Conservation (phyloP, 2,888 invertebrate genomes). For the Chrysina gloriosa region DNA sequence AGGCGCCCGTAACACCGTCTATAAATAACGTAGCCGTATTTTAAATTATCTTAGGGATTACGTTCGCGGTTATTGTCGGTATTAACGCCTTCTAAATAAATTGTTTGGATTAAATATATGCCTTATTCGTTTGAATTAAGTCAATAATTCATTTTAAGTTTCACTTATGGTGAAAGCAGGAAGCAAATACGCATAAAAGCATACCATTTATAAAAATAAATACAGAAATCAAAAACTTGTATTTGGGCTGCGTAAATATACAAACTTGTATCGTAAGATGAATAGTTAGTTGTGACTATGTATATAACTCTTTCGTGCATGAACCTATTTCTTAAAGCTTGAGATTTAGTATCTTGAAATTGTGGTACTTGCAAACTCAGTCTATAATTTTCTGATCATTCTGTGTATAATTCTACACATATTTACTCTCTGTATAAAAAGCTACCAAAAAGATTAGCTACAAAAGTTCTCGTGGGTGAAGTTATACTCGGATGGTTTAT, state of each 20-base stretch:
- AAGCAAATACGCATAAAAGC: background rate
- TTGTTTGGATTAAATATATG: conserved; percentile 3
- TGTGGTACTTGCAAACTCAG: too few species aligned
- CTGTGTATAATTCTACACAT: too few species aligned
- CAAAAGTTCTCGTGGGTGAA: too few species aligned
- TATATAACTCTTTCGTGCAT: too few species aligned
- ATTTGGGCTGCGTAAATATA: background rate
- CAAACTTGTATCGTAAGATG: background rate
- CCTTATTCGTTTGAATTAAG: background rate
- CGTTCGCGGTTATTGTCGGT: conserved; percentile 6
- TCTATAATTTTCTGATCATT: too few species aligned
- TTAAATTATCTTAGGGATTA: conserved; percentile 22
- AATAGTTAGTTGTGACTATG: background rate
- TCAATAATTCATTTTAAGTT: conserved; percentile 1
- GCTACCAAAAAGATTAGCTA: too few species aligned
- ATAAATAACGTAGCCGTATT: conserved; percentile 6
- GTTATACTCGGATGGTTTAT: too few species aligned
- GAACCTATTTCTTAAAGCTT: too few species aligned
- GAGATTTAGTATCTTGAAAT: too few species aligned
- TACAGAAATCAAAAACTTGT: background rate
- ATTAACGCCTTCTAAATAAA: background rate
- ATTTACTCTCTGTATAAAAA: too few species aligned
- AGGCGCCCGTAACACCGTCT: background rate
- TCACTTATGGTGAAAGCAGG: background rate
- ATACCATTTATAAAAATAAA: conserved; percentile 10